phyloP scores from a whole-genome alignment of 2,888 invertebrate species.

The Exephanes ischioxanthus region DNA sequence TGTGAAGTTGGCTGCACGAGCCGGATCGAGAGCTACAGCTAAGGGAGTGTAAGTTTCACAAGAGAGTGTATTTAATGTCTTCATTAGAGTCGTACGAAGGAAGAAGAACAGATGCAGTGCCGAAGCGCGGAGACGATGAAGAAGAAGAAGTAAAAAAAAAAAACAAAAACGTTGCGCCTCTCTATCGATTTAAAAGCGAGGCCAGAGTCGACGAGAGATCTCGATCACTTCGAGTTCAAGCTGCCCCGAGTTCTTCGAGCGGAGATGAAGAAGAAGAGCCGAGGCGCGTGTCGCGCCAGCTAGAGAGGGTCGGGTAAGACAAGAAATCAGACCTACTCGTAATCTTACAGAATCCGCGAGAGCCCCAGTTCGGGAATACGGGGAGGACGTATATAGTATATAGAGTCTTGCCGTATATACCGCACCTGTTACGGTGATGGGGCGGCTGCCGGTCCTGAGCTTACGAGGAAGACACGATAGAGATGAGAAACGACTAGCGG shows the following conservation, averaged over 20 bases:
- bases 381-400: conserved; percentile 28
- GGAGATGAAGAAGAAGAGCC: conserved; percentile 62
- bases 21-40: too few relatives aligned
- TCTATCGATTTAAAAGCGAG: conserved; percentile 60
- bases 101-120: conserved; percentile 48
- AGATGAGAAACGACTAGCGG: conserved; percentile 24
- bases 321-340: conserved; percentile 71
- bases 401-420: conserved; percentile 38
- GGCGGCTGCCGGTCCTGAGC: not conserved
- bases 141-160: not conserved
- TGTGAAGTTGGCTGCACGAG: too few relatives aligned
- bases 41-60: conserved; percentile 6
- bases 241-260: conserved; percentile 17
- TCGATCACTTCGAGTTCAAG: conserved; percentile 16
- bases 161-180: conserved; percentile 35
- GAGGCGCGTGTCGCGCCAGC: conserved; percentile 61
- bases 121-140: not conserved
- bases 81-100: conserved; percentile 58
- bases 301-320: conserved; percentile 33
- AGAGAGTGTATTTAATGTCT: conserved; percentile 52
- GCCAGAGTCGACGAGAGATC: conserved; percentile 53
- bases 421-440: conserved; percentile 5
- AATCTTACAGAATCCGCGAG: conserved; percentile 76
- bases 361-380: conserved; percentile 77
- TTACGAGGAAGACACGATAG: conserved; percentile 19